Conservation (phyloP, 1,140 invertebrate species). For the Papilio machaon region DNA sequence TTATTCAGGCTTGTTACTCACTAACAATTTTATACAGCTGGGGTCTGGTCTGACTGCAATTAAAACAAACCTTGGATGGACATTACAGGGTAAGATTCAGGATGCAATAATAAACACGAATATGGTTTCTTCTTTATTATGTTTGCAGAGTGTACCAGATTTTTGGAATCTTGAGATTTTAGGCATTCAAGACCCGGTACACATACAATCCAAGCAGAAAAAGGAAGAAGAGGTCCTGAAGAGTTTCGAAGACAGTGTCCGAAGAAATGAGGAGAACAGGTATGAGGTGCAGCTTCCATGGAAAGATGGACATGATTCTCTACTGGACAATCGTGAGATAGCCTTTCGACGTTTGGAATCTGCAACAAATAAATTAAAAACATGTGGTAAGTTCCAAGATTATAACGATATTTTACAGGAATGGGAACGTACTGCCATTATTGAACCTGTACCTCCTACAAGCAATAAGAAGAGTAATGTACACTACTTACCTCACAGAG, state of each 20-base stretch:
- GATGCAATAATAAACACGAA: neutral
- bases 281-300: neutral
- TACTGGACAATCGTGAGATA: neutral
- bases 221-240: conserved; percentile 1
- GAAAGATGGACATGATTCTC: neutral
- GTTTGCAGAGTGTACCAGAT: neutral
- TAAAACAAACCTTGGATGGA: neutral
- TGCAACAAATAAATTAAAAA: neutral
- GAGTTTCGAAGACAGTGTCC: neutral
- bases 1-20: conserved; percentile 9
- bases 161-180: neutral
- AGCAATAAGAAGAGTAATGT: neutral
- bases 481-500: neutral
- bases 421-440: neutral
- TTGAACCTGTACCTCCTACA: neutral
- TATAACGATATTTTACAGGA: neutral
- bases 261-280: neutral
- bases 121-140: neutral
- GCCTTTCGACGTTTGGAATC: neutral
- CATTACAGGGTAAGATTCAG: neutral
- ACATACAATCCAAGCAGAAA: neutral
- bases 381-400: neutral
- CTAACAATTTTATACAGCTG: neutral
- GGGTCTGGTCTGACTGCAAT: neutral
- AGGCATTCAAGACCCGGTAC: neutral